phyloP scores from a whole-genome alignment of 2,113 vertebrate species.

The Tringa solitaria region DNA sequence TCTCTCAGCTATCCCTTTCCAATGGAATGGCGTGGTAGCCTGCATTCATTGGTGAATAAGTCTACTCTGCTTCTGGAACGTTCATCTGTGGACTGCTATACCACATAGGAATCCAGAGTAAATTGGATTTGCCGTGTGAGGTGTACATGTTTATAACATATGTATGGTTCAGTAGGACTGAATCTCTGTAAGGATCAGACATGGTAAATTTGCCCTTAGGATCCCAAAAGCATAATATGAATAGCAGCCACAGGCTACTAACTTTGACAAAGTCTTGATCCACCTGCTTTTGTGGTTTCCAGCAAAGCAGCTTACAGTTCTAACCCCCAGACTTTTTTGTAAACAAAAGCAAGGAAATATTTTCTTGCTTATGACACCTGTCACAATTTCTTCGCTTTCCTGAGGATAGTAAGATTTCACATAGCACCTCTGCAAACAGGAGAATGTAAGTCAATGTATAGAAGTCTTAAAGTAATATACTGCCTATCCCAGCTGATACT shows the following conservation, averaged over 20 bases:
- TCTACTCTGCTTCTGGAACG: background rate
- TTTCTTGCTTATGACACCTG: background rate
- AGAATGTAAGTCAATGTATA: background rate
- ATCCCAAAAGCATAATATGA: background rate
- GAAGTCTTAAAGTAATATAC: background rate
- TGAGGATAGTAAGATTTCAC: background rate
- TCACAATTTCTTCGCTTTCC: background rate
- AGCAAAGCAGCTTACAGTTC: background rate
- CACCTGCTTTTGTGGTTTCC: background rate
- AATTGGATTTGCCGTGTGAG: background rate
- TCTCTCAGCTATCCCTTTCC: background rate
- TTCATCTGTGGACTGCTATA: background rate
- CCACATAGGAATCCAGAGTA: background rate
- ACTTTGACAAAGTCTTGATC: background rate
- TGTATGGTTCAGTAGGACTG: background rate
- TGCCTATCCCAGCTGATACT: background rate
- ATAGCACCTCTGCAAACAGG: background rate
- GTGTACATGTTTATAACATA: background rate
- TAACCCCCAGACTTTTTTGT: background rate
- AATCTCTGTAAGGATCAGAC: background rate
- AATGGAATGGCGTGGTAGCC: background rate
- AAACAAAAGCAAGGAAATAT: background rate
- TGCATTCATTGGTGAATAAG: background rate
- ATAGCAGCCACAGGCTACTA: background rate
- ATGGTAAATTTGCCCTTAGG: background rate